Evolutionary conservation across 2,888 invertebrate species (phyloP), one percentile per base, ranked within the genome.

Genomic region (Mythimna impura): DNA sequence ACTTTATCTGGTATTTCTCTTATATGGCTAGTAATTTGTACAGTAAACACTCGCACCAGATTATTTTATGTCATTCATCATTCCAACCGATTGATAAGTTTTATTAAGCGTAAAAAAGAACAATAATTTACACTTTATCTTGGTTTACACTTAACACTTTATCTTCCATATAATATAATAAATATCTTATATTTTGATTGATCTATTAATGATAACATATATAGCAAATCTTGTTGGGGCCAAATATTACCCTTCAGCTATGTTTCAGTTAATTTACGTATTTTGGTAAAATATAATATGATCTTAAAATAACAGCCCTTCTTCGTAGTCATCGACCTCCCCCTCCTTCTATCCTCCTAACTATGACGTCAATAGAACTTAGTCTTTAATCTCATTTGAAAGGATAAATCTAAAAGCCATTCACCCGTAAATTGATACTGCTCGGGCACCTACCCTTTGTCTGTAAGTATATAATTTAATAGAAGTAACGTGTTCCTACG

Each of bases 351-450:
- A 9, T 30, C 58, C 63, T 55, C 71, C 20, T 25, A 0, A 12
- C 78, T 71, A 77, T 86, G 90, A 89, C 90, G 86, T 86, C 86
- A 89, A 81, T 72, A 72, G 64, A 71, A 74, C 61, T 76, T 69
- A 71, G 76, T 78, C 80, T 70, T 58, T 89, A 87, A 90, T 88
- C 85, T 84, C 66, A 66, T 88, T 86, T 83, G 61, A 63, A 62
- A 74, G 77, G 80, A 85, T 85, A 82, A 85, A 43, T 43, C 75
- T 57, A 64, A 86, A 81, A 83, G 69, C 66, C 67, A 64, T 73
- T 79, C 47, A 74, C 62, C 72, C 65, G 67, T 77, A 73, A 80
- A 70, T 73, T 61, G 22, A 55, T 60, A 30, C 66, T 40, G 47
- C 20, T 20, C 10, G 34, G 36, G 25, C 34, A 73, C 34, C 60